These are phyloP conservation scores for Gopherus evgoodei DNA, from an alignment of 2,113 vertebrate species.

Conservation along the genomic window DNA sequence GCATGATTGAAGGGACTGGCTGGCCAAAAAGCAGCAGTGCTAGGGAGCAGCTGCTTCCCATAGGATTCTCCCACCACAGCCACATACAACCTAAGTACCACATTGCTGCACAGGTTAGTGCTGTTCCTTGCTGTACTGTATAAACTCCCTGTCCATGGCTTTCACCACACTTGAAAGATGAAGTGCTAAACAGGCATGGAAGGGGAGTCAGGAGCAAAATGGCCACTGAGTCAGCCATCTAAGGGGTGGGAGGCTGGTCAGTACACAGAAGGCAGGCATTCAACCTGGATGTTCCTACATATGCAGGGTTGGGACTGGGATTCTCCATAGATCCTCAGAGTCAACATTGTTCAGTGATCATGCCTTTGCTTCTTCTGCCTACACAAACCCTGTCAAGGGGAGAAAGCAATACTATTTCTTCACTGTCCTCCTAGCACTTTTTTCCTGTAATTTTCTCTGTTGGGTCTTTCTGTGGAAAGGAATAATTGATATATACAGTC, in stretches of 20 bases:
- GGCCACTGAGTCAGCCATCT: background rate
- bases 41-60: background rate
- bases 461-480: background rate
- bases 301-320: background rate
- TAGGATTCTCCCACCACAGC: background rate
- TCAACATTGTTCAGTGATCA: no score
- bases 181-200: background rate
- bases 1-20: background rate
- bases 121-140: background rate
- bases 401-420: background rate
- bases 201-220: background rate
- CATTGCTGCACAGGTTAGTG: background rate
- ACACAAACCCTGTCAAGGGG: background rate
- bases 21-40: background rate
- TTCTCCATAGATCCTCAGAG: background rate
- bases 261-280: background rate
- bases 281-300: background rate
- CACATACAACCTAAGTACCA: background rate
- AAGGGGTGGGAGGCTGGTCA: background rate
- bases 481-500: background rate
- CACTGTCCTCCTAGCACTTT: background rate
- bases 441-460: background rate
- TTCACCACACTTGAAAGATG: background rate
- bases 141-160: background rate
- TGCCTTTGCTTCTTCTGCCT: background rate